Base-by-base conservation (phyloP, 2,888 invertebrate species). In the Athalia circularis region DNA sequence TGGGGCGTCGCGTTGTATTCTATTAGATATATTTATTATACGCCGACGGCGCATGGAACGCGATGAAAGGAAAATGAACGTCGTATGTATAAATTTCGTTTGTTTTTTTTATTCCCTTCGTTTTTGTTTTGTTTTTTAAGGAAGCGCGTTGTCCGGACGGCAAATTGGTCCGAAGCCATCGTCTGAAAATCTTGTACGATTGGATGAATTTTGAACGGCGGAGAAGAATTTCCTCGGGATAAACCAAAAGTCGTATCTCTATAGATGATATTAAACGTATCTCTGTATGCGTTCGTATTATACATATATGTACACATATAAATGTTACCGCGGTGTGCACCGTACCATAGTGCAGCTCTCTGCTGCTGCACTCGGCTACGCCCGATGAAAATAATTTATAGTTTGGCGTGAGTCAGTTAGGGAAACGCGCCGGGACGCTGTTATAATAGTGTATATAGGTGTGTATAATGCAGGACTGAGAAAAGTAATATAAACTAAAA, bases 311-410 rank as follows among this genome's bases (percentile, higher is more conserved):
- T n/a, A n/a, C n/a, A n/a, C n/a, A n/a, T n/a, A n/a, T n/a, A n/a
- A n/a, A n/a, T n/a, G n/a, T 54, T 5, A 8, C 11, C 54, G 54
- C 7, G 54, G n/a, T 7, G 52, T 11, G 52, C 54, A n/a, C 7
- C 54, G 5, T 11, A n/a, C n/a, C n/a, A 54, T 54, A n/a, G 54
- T 29, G 29, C 29, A 29, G 29, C 29, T 29, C 29, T 29, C 29
- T 29, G n/a, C 65, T 48, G 48, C 48, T 65, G 43, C 29, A 9
- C 15, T 45, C 43, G 4, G 64, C 45, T 68, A 4, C 54, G 54
- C 54, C 29, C 11, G 11, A 68, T 54, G 68, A 68, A 68, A 68
- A 52, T 68, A 52, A 68, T 68, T 68, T 68, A 68, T 68, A 50
- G 54, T 52, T 11, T n/a, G 52, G 0, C 11, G 3, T 8, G 29